These are phyloP conservation scores for Synergus gifuensis DNA, from an alignment of 2,888 invertebrate species.

Conservation along the genomic window DNA sequence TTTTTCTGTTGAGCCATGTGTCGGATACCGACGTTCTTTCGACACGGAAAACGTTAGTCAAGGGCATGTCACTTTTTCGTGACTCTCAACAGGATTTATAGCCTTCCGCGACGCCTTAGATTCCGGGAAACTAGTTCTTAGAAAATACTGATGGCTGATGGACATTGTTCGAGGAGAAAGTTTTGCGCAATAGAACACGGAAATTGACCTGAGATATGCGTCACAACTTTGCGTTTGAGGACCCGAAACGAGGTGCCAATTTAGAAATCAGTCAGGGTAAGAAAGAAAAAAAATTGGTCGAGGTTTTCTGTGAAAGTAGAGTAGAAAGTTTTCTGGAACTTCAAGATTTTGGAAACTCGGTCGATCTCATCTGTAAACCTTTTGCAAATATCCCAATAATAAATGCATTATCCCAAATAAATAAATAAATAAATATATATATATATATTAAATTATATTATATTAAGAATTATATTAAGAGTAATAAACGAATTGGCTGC, in stretches of 20 bases:
- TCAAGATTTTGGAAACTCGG: background rate
- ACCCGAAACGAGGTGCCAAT: background rate
- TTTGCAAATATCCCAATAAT: no score
- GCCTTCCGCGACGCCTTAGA: slow-evolving; percentile 51
- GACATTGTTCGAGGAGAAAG: slow-evolving; percentile 74
- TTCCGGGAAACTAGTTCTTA: slow-evolving; percentile 51
- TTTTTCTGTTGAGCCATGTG: slow-evolving; percentile 24
- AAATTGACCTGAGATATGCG: slow-evolving; percentile 32
- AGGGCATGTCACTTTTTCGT: slow-evolving; percentile 56
- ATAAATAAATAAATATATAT: no score
- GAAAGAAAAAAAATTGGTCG: background rate
- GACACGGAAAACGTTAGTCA: slow-evolving; percentile 53
- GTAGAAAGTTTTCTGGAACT: background rate
- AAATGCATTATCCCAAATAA: no score
- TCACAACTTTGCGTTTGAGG: background rate
- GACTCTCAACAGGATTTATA: slow-evolving; percentile 55
- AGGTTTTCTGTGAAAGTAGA: background rate
- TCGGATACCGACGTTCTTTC: slow-evolving; percentile 48
- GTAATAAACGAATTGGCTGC: no score
- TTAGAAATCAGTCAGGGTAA: background rate
- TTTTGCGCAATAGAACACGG: slow-evolving; percentile 73
- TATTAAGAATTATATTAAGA: no score
- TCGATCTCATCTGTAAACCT: no score
- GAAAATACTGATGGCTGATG: slow-evolving; percentile 54
- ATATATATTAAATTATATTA: no score